A percentile compares a stretch with the other conserved stretches of the same genome.
phyloP scores from a whole-genome alignment of 2,888 invertebrate species.

The Crioceris asparagi region DNA sequence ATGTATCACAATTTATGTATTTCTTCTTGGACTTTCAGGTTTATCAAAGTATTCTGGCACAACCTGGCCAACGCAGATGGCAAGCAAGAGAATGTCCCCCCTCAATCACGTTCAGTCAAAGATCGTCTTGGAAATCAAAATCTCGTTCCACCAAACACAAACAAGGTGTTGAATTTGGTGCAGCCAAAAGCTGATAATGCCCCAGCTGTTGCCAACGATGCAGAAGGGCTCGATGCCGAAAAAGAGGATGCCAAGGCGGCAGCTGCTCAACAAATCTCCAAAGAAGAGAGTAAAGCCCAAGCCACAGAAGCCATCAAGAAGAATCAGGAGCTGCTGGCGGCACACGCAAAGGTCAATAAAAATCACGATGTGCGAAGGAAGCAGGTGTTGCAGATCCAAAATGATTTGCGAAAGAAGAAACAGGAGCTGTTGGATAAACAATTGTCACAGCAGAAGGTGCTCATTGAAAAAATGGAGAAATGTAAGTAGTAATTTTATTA shows the following conservation, averaged over 20 bases:
- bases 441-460: constrained; percentile 73
- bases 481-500: constrained; percentile 36
- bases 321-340: constrained; percentile 46
- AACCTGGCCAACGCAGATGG: too few species aligned
- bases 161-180: constrained; percentile 38
- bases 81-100: constrained; percentile 50
- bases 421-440: constrained; percentile 81
- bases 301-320: constrained; percentile 42
- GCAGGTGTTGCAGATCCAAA: constrained; percentile 64
- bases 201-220: neutral
- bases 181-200: constrained; percentile 34
- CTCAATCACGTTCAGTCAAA: constrained; percentile 33
- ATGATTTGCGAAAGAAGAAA: constrained; percentile 73
- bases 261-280: constrained; percentile 18
- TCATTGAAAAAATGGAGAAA: constrained; percentile 73
- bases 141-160: constrained; percentile 32
- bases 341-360: constrained; percentile 58
- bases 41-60: constrained; percentile 81
- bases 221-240: constrained; percentile 13
- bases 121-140: constrained; percentile 40
- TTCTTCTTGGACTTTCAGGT: too few species aligned
- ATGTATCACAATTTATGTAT: too few species aligned
- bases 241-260: constrained; percentile 32
- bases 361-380: constrained; percentile 65
- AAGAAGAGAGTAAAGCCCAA: constrained; percentile 34